Percentiles rank a stretch among this genome's conserved stretches.
phyloP scores from a whole-genome alignment of 2,113 vertebrate species.

The Gobio gobio region DNA sequence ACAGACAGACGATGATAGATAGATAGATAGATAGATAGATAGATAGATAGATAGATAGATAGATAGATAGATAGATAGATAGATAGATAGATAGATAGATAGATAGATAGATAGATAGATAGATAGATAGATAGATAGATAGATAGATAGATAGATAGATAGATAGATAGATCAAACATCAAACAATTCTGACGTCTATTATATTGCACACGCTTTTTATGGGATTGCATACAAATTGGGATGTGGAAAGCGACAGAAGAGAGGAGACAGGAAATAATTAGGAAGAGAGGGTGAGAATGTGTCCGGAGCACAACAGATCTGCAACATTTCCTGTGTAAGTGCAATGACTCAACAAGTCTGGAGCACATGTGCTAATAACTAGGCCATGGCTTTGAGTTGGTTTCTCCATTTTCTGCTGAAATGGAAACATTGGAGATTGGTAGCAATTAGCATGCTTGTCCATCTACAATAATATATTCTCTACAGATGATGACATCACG shows the following conservation, averaged over 20 bases:
- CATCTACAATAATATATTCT: not conserved
- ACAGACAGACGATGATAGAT: no score
- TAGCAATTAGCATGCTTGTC: not conserved
- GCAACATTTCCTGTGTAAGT: not conserved
- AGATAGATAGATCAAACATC: no score
- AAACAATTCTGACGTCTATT: not conserved
- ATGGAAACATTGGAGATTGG: not conserved
- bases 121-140: no score
- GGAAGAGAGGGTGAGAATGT: not conserved
- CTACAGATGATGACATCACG: not conserved
- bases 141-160: no score
- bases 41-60: no score
- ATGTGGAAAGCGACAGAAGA: not conserved
- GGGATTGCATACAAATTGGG: not conserved
- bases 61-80: no score
- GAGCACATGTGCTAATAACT: not conserved
- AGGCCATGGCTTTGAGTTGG: not conserved
- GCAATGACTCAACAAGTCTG: conserved; percentile 7
- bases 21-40: no score
- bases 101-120: no score
- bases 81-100: no score
- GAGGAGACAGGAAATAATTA: conserved; percentile 22
- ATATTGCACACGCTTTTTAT: not conserved
- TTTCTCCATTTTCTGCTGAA: not conserved
- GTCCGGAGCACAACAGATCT: not conserved